These are phyloP conservation scores for Sepioteuthis lessoniana DNA, from an alignment of 2,888 invertebrate genomes.

Conservation along the genomic window DNA sequence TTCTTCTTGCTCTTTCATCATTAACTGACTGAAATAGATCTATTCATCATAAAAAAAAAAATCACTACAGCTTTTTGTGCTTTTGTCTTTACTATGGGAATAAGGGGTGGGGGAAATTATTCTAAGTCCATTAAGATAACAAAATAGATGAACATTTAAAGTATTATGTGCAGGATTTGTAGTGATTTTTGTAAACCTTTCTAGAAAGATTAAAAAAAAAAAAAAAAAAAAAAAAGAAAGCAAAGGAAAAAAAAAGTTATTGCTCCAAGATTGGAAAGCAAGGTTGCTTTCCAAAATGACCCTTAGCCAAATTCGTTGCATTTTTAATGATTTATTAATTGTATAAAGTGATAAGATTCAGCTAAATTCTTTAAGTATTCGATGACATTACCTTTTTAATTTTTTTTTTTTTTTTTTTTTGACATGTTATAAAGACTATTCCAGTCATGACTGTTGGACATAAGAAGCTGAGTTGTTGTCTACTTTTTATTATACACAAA, in stretches of 20 bases:
- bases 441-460: background rate
- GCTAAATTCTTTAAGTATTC: background rate
- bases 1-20: no score
- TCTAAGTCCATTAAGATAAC: background rate
- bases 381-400: background rate
- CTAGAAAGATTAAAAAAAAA: background rate
- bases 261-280: background rate
- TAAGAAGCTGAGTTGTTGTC: background rate
- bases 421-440: background rate
- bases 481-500: background rate
- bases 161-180: background rate
- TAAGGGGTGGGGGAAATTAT: no score
- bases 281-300: background rate
- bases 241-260: no score
- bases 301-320: slow-evolving; percentile 4
- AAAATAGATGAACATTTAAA: background rate
- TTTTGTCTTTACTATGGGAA: background rate
- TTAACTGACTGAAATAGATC: no score
- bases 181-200: background rate
- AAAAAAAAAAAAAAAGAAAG: no score
- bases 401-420: background rate
- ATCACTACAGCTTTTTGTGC: background rate
- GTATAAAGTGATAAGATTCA: background rate
- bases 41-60: background rate
- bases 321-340: background rate